These are phyloP conservation scores for Enteromius trimaculatus DNA, from an alignment of 2,797 vertebrate genomes.

Conservation along the genomic window DNA sequence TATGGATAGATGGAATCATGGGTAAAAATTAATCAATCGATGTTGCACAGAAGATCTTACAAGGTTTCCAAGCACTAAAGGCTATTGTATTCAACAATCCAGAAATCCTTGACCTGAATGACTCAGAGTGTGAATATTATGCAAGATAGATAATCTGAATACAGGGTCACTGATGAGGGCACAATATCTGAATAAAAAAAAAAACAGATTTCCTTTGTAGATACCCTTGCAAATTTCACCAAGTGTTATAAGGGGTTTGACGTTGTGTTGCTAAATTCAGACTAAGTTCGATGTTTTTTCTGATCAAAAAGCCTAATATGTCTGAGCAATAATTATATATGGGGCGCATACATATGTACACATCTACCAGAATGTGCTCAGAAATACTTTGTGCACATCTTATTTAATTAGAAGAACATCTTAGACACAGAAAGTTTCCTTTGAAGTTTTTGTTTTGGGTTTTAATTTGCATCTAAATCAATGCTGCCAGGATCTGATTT, in stretches of 20 bases:
- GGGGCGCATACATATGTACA: constrained; percentile 1
- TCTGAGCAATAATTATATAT: background rate
- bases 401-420: background rate
- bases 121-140: constrained; percentile 15
- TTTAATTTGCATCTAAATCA: constrained; percentile 24
- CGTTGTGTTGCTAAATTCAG: background rate
- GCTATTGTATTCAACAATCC: constrained; percentile 21
- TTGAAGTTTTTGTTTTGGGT: constrained; percentile 11
- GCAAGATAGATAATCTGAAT: background rate
- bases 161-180: background rate
- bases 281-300: background rate
- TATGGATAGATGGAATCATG: background rate
- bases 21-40: background rate
- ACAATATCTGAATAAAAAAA: background rate
- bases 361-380: background rate
- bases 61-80: constrained; percentile 13
- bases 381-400: background rate
- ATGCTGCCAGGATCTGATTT: constrained; percentile 4
- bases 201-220: background rate
- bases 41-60: background rate
- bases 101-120: constrained; percentile 6
- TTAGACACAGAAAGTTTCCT: background rate
- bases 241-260: background rate
- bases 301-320: background rate
- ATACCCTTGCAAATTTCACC: background rate